phyloP scores from a whole-genome alignment of 2,113 vertebrate species.

The Brachyhypopomus occidentalis region DNA sequence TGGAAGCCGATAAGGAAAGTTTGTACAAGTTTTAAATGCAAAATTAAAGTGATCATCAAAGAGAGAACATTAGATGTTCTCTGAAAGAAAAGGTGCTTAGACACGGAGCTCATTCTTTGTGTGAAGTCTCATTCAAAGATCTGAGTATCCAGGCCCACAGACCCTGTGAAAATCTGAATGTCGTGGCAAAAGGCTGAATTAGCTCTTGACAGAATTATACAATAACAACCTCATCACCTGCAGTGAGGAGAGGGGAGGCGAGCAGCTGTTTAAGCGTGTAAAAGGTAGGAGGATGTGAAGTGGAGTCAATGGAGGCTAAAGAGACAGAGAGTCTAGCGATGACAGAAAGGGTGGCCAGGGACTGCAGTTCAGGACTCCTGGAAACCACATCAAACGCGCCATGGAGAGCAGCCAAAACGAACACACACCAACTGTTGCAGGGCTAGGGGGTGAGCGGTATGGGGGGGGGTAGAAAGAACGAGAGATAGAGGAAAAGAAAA shows the following conservation, averaged over 20 bases:
- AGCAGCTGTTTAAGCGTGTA: constrained; percentile 73
- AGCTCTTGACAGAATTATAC: constrained; percentile 64
- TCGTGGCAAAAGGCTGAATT: constrained; percentile 47
- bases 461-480: not conserved
- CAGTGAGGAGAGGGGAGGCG: constrained; percentile 55
- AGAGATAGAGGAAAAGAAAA: not conserved
- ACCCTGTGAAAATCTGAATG: constrained; percentile 30
- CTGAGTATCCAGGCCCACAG: not conserved
- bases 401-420: constrained; percentile 71
- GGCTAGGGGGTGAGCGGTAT: not conserved
- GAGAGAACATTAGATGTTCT: not conserved
- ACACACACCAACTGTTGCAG: constrained; percentile 75
- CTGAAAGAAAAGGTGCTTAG: not conserved
- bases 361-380: constrained; percentile 76
- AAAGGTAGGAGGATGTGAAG: constrained; percentile 79
- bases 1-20: not conserved
- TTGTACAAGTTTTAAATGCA: not conserved
- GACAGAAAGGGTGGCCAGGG: constrained; percentile 78
- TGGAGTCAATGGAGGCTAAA: constrained; percentile 78
- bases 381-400: constrained; percentile 81
- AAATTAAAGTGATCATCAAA: not conserved
- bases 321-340: constrained; percentile 79
- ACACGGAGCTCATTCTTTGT: not conserved
- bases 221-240: constrained; percentile 69
- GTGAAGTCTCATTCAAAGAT: not conserved